Evolutionary conservation across 2,113 vertebrate genomes (phyloP).

Genomic region (Sylvilagus bachmani): DNA sequence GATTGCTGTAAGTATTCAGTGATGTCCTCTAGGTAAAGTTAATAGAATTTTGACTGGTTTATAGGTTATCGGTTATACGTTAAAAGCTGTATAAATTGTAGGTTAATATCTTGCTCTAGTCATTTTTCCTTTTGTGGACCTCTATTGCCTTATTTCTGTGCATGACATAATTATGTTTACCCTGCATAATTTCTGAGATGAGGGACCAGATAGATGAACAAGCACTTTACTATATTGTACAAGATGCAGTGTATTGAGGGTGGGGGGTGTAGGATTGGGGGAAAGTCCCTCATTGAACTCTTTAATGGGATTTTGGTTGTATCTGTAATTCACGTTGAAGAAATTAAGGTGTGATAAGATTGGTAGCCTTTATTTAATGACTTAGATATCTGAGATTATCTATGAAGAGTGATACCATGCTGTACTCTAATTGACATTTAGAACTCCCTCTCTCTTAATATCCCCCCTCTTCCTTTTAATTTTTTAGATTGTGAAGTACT

Average conservation of each 20-base stretch:
- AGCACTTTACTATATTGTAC: not conserved
- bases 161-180: not conserved
- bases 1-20: not conserved
- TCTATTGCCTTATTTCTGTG: not conserved
- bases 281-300: not conserved
- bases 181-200: not conserved
- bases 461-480: too few relatives aligned
- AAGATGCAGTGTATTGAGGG: not conserved
- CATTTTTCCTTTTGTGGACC: not conserved
- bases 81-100: not conserved
- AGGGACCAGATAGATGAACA: not conserved
- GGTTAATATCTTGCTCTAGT: slow-evolving; percentile 20
- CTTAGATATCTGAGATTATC: not conserved
- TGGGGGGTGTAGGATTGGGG: not conserved
- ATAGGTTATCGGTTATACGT: not conserved
- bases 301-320: not conserved
- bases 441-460: not conserved
- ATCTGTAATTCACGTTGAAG: not conserved
- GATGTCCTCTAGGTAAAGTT: slow-evolving; percentile 38
- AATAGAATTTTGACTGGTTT: not conserved
- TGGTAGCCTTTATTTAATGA: slow-evolving; percentile 9
- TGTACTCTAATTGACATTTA: not conserved
- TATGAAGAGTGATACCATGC: not conserved
- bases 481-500: too few relatives aligned
- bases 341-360: slow-evolving; percentile 30